A percentile compares a stretch with the other conserved stretches of the same genome.
These are phyloP conservation scores for Diarsia mendica DNA, from an alignment of 2,888 invertebrate genomes.

Conservation along the genomic window DNA sequence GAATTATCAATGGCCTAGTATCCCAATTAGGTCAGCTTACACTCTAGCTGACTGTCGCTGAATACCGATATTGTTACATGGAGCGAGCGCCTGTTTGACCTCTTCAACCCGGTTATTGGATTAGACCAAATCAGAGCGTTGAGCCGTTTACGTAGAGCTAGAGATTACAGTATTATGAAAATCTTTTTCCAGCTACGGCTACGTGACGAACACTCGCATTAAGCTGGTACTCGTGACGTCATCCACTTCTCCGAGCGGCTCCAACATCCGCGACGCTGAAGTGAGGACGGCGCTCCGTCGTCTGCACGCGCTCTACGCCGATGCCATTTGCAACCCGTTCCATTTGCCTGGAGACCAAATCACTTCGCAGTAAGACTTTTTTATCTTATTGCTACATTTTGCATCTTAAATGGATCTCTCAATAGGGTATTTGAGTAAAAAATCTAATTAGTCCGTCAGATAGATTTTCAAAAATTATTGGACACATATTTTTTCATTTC, in stretches of 20 bases:
- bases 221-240: slow-evolving; percentile 98
- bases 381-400: not conserved
- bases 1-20: not conserved
- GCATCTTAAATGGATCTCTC: not conserved
- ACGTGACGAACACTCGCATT: slow-evolving; percentile 98
- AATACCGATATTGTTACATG: not conserved
- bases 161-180: too few relatives aligned
- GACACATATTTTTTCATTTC: too few relatives aligned
- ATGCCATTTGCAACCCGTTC: slow-evolving; percentile 99
- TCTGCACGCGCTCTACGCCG: slow-evolving; percentile 97
- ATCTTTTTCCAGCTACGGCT: slow-evolving; percentile 93
- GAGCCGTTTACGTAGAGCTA: not conserved
- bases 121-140: not conserved
- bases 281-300: slow-evolving; percentile 96
- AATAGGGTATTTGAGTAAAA: too few relatives aligned
- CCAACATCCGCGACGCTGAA: slow-evolving; percentile 97
- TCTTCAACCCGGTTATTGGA: not conserved
- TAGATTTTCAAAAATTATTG: too few relatives aligned
- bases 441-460: too few relatives aligned
- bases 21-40: not conserved
- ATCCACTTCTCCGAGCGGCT: slow-evolving; percentile 97
- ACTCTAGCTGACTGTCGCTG: not conserved
- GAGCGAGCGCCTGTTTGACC: not conserved
- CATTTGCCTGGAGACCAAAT: slow-evolving; percentile 98
- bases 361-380: slow-evolving; percentile 93